Base-by-base conservation (phyloP, 2,113 vertebrate species). In the Clinocottus analis region DNA sequence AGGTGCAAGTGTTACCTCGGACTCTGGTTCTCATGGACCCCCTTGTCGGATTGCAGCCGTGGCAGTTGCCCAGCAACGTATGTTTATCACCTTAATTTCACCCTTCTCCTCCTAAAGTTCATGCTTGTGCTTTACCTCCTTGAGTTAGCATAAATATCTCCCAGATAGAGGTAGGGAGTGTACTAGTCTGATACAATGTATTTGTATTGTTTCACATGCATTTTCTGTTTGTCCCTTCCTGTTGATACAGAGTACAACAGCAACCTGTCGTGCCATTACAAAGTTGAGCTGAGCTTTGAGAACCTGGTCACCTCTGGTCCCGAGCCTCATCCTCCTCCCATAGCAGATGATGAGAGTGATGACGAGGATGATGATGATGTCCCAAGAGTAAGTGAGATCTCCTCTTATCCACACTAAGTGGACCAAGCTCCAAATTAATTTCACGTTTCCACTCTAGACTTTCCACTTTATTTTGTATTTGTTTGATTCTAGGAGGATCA, bases 321-420 rank as follows among this genome's bases (percentile, higher is more conserved):
- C 0, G 96, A 97, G 75, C 94, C 96, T 21, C 98, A 98, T 67
- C 97, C 97, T 0, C 96, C 96, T 35, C 96, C 97, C 8, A 96
- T 98, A 29, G 96, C 97, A 21, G 98, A 99, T 64, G 98, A 99
- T 37, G 98, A 99, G 82, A 99, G 97, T 12, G 98, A 99, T 35
- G 98, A 99, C 0, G 98, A 99, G 0, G 97, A 99, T 0, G 98
- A 99, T 0, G 98, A 99, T 0, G 98, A 99, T 82, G 94, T 97
- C 59, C 97, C 97, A 0, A 95, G 97, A 94, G 98, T 99, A 65
- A 94, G 94, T 61, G 1, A 17, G 31, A 1, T 25, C n/a, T 43
- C 31, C 43, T 3, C 17, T 75, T 51, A 6, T 67, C 41, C 16
- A 58, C 17, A 2, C 13, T 58, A 37, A 19, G 21, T 37, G 2